Evolutionary conservation across 2,888 invertebrate genomes (phyloP).

Genomic region (Psylliodes chrysocephalus): DNA sequence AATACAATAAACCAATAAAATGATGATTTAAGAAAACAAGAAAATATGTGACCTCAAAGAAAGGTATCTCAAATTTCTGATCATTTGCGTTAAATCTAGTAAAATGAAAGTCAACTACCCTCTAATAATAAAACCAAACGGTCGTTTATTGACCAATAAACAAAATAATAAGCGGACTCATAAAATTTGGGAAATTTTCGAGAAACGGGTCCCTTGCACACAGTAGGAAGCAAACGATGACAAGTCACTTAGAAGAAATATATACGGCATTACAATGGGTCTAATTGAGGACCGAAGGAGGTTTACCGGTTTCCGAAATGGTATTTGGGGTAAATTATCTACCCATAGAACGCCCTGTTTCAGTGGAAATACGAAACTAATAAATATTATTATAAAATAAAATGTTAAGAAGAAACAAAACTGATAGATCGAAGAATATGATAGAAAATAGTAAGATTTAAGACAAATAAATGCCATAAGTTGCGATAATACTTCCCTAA

Average conservation of each 20-base stretch:
- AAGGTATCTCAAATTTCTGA: neutral
- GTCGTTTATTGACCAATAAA: constrained; percentile 36
- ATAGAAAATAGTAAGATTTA: no score
- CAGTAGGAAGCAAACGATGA: constrained; percentile 36
- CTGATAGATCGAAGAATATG: no score
- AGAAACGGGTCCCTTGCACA: constrained; percentile 15
- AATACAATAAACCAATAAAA: neutral
- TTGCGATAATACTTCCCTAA: no score
- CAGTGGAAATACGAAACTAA: no score
- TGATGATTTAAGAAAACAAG: neutral
- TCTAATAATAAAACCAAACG: constrained; percentile 23
- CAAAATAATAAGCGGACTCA: constrained; percentile 14
- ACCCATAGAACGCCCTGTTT: constrained; percentile 12
- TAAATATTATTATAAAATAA: no score
- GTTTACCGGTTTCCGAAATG: constrained; percentile 32
- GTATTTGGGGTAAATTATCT: constrained; percentile 31
- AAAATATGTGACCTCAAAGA: neutral
- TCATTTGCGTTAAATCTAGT: constrained; percentile 34
- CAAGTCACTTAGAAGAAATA: constrained; percentile 36
- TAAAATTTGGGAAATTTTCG: constrained; percentile 18
- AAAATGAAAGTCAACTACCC: constrained; percentile 35
- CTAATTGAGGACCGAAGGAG: constrained; percentile 36
- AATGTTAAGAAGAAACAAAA: no score
- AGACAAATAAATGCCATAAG: no score
- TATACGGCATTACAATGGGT: constrained; percentile 34